Base-by-base conservation (phyloP, 2,888 invertebrate genomes). In the Camponotus fellah region DNA sequence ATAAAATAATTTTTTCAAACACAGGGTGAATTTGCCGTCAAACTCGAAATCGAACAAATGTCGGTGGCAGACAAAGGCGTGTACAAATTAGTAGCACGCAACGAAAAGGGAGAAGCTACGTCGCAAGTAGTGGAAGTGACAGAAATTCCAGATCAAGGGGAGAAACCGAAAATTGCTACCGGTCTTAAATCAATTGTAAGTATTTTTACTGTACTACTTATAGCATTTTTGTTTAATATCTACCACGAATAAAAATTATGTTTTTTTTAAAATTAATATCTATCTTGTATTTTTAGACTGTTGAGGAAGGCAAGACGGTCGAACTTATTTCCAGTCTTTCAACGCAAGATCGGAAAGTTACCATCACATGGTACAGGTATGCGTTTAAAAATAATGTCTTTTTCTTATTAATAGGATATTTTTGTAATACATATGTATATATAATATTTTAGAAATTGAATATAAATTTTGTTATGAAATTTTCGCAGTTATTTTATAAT, bases 81-180 rank as follows among this genome's bases (percentile, higher is more conserved):
- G 83, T 99, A 99, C 95, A 98, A 98, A 95, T 95, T 99, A 91
- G 96, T 98, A 8, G 98, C 98, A 37, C 98, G 97, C 94, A 99
- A 99, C 94, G 98, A 98, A 92, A 98, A 99, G 95, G 99, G 99
- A 87, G 98, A 98, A 95, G 98, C 98, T 17, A 97, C 97, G 17
- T 99, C 99, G 40, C 98, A 98, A 95, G 96, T 97, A 83, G 98
- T 99, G 4, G 97, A 98, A 94, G 97, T 99, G 75, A 97, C 97
- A 71, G 98, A 98, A 88, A 97, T 98, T 90, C 98, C 98, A 2
- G 96, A 97, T 87, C 97, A 97, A 91, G 96, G 97, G 65, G 97
- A 97, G 76, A 97, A 97, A 93, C 98, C 98, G 5, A 97, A 97
- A 94, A 97, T 98, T 89, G 96, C 96, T 86, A 97, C 97, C 92